Conservation (phyloP, 1,140 invertebrate species). For the Cheumatopsyche charites region DNA sequence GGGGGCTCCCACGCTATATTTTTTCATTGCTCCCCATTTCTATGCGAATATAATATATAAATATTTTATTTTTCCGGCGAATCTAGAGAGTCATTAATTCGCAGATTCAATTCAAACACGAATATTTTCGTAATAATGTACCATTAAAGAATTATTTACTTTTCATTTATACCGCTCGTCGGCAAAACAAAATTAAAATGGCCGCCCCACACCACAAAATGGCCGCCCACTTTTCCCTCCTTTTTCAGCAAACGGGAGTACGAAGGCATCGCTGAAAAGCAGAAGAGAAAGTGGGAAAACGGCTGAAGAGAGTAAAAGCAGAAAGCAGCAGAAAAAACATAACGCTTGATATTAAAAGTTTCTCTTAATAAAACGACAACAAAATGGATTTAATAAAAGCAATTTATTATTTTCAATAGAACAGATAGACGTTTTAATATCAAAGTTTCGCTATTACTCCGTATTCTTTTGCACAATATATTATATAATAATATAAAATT, state of each 20-base stretch:
- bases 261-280: neutral
- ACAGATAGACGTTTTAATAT: constrained; percentile 40
- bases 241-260: neutral
- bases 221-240: neutral
- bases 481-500: constrained; percentile 41
- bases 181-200: constrained; percentile 40
- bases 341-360: constrained; percentile 43
- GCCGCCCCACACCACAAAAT: constrained; percentile 9
- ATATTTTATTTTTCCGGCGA: neutral
- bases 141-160: constrained; percentile 40
- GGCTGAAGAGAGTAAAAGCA: constrained; percentile 6
- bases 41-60: constrained; percentile 16
- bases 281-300: neutral
- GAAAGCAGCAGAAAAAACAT: constrained; percentile 28
- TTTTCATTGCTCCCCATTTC: too few species aligned
- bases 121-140: constrained; percentile 36
- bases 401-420: constrained; percentile 42
- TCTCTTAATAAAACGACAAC: constrained; percentile 40
- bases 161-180: constrained; percentile 38
- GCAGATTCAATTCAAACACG: constrained; percentile 35
- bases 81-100: constrained; percentile 28
- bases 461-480: constrained; percentile 38
- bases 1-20: too few species aligned
- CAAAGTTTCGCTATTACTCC: constrained; percentile 39
- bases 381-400: constrained; percentile 41